Base-by-base conservation (phyloP, 2,888 invertebrate species). In the Chrysotoxum bicinctum region DNA sequence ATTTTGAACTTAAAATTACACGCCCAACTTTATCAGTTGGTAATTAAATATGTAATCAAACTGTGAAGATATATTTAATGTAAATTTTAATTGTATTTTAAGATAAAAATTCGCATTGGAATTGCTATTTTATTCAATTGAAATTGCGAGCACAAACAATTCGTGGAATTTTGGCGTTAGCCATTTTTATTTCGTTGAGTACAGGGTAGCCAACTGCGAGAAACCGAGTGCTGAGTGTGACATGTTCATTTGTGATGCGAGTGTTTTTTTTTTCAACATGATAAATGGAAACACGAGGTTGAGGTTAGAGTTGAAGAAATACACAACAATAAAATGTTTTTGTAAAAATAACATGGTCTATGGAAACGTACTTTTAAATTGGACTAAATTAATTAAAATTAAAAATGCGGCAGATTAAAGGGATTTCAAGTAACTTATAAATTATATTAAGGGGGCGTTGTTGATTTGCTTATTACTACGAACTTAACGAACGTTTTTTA, bases 141-240 rank as follows among this genome's bases (percentile, higher is more conserved):
- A 87, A 87, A 74, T 75, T 72, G 83, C 66, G 87, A 87, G 88
- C 81, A 88, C 88, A 88, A 89, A 88, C 88, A 89, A 88, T 83
- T 87, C 68, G 87, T 88, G 87, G 88, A 87, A 88, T 88, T 88
- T 89, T 89, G 88, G 89, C 89, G 89, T 89, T 89, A 89, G 89
- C 90, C 90, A 90, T 90, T 88, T 89, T 89, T 83, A 72, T 83
- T 87, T 87, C 78, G 80, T 82, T 78, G 79, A 87, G 60, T 73
- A 72, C 87, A 87, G 88, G 87, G 58, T 77, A 60, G 87, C 87
- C 89, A 89, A 89, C 88, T 64, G 32, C 54, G 81, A 58, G 72
- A 68, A 74, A 62, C 8, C 23, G 48, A 75, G 45, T 76, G 82
- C 72, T 77, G 85, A 16, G 62, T 72, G 50, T 87, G 85, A 85